A percentile compares a stretch with the other conserved stretches of the same genome.
Evolutionary conservation across 2,888 invertebrate species (phyloP).

Genomic region (Clitarchus hookeri): DNA sequence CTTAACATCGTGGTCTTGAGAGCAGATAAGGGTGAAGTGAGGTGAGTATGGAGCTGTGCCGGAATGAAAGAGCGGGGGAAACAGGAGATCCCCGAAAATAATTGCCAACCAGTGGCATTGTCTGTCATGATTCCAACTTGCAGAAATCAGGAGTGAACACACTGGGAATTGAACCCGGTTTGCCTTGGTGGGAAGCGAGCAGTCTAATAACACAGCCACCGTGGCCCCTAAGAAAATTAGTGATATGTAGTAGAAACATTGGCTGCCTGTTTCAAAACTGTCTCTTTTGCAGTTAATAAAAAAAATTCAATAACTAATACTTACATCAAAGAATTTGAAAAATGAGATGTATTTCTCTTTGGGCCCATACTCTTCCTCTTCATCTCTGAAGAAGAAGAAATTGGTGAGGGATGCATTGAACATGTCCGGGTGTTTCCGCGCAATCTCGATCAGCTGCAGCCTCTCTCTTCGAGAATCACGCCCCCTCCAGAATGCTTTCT

Average conservation of each 20-base stretch:
- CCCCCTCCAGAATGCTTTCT: conserved; percentile 88
- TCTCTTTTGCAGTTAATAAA: conserved; percentile 15
- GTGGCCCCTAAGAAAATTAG: no score
- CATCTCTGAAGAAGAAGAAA: conserved; percentile 92
- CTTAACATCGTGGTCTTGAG: no score
- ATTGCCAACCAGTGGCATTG: no score
- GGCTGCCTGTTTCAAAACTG: neutral
- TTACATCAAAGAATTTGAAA: conserved; percentile 92
- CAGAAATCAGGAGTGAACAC: no score
- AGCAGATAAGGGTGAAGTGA: no score
- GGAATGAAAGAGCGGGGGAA: no score
- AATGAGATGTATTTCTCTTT: conserved; percentile 84
- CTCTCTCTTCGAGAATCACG: conserved; percentile 88
- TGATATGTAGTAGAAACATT: neutral
- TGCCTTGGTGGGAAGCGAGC: no score
- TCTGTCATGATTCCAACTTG: no score
- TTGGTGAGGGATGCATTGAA: conserved; percentile 92
- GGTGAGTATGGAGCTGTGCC: no score
- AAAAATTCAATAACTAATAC: conserved; percentile 46
- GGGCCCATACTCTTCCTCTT: conserved; percentile 84
- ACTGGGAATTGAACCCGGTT: no score
- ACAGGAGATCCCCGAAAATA: no score
- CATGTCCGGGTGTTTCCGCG: conserved; percentile 73
- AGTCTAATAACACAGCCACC: no score
- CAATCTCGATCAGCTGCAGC: conserved; percentile 78